These are phyloP conservation scores for Himalopsyche kuldschensis DNA, from an alignment of 2,888 invertebrate genomes.

Conservation along the genomic window DNA sequence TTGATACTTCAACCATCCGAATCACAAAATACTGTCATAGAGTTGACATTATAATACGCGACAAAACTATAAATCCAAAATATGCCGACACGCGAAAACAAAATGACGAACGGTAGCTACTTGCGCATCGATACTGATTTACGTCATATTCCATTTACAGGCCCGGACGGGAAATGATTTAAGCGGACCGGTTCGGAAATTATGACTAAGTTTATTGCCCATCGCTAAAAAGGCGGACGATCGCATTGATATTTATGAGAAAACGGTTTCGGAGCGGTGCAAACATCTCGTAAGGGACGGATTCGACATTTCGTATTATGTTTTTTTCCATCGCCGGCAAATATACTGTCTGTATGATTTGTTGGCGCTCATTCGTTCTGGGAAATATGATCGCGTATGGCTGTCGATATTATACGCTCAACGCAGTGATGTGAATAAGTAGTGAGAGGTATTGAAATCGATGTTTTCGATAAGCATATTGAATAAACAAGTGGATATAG, in stretches of 20 bases:
- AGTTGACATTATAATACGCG: too few species aligned
- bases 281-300: neutral
- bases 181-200: neutral
- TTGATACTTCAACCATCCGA: too few species aligned
- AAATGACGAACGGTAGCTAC: neutral
- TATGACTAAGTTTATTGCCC: conserved; percentile 14
- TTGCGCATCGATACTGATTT: neutral
- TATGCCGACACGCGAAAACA: neutral
- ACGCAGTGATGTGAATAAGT: neutral
- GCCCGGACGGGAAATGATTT: neutral
- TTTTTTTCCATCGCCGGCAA: neutral
- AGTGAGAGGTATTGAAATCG: neutral
- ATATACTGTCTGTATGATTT: neutral
- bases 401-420: too few species aligned
- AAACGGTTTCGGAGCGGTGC: neutral
- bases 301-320: neutral
- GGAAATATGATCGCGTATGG: neutral
- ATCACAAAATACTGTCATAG: too few species aligned
- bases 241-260: conserved; percentile 26
- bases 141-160: neutral
- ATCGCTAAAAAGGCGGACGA: conserved; percentile 8
- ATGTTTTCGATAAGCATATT: neutral
- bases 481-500: neutral
- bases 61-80: neutral
- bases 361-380: neutral